Percentiles rank a stretch among this genome's conserved stretches.
phyloP scores from a whole-genome alignment of 2,888 invertebrate species.

The Eupithecia exiguata region DNA sequence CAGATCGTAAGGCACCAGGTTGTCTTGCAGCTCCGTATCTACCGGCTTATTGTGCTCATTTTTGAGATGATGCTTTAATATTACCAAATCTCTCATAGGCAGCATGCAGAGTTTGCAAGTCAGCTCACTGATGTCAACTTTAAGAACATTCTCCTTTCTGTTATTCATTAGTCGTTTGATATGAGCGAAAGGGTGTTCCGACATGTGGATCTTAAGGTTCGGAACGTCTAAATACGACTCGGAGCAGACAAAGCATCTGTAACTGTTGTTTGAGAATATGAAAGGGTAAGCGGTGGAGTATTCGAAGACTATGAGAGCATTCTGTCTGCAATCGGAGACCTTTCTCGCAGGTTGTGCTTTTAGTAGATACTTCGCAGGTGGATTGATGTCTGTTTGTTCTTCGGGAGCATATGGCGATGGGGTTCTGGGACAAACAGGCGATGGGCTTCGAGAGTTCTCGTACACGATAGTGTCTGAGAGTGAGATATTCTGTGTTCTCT shows the following conservation, averaged over 20 bases:
- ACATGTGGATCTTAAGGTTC: constrained; percentile 68
- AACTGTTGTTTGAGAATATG: constrained; percentile 75
- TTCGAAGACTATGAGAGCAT: constrained; percentile 73
- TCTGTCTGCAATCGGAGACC: constrained; percentile 65
- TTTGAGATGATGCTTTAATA: constrained; percentile 70
- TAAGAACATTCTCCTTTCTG: constrained; percentile 69
- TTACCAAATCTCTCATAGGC: constrained; percentile 55
- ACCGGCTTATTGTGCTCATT: constrained; percentile 65
- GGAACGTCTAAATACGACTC: constrained; percentile 70
- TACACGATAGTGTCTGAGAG: constrained; percentile 14
- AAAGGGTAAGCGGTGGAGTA: constrained; percentile 77
- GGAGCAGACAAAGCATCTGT: constrained; percentile 77
- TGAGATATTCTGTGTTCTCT: constrained; percentile 27
- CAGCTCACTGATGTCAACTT: constrained; percentile 73
- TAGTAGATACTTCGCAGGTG: constrained; percentile 39
- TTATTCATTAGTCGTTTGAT: constrained; percentile 73
- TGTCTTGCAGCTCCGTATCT: constrained; percentile 72
- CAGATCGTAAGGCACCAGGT: constrained; percentile 75
- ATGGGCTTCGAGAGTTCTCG: constrained; percentile 61
- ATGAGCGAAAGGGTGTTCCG: constrained; percentile 67
- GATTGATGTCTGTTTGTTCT: constrained; percentile 30
- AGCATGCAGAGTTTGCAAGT: constrained; percentile 67
- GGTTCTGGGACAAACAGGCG: constrained; percentile 55
- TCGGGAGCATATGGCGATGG: constrained; percentile 40
- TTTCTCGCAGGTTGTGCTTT: constrained; percentile 49